Base-by-base conservation (phyloP, 2,888 invertebrate genomes). In the Troides helena region DNA sequence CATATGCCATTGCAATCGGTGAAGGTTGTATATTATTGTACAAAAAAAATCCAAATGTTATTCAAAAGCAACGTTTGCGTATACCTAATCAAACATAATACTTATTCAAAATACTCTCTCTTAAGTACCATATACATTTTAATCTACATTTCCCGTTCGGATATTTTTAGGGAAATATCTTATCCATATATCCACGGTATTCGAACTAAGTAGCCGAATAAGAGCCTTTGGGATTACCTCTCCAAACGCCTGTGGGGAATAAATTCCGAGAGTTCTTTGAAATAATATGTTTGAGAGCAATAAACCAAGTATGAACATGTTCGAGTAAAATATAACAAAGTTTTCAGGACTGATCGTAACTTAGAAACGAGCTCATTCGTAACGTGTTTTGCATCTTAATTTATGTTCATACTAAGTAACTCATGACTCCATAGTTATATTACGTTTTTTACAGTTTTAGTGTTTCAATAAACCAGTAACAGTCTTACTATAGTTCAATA, bases 241-340 rank as follows among this genome's bases (percentile, higher is more conserved):
- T 80, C 83, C 82, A 84, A 83, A 83, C 84, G 84, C 85, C 86
- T 84, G 83, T 82, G 84, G 77, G 81, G 83, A 87, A 90, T 89
- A 90, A 89, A 90, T 90, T 90, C 84, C 73, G 68, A 73, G 86
- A 88, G 85, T 89, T 89, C 90, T 88, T 88, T 89, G 90, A 92
- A 89, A 92, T 92, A 91, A 91, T 90, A 90, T 90, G 87, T 86
- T 81, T 77, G 80, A 80, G 86, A 86, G 90, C 87, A 86, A 91
- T 92, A 92, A 92, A 91, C 87, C 88, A 90, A 90, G 87, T 90
- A 89, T 84, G 86, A 86, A 88, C 84, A 87, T 82, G 86, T 86
- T 87, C 84, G 79, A 78, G 85, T 85, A 87, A 85, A 85, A 89
- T 85, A 85, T 84, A 87, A 82, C 85, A 83, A 90, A 91, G 87